Evolutionary conservation across 2,888 invertebrate species (phyloP).

Genomic region (Lucinisca nassula): DNA sequence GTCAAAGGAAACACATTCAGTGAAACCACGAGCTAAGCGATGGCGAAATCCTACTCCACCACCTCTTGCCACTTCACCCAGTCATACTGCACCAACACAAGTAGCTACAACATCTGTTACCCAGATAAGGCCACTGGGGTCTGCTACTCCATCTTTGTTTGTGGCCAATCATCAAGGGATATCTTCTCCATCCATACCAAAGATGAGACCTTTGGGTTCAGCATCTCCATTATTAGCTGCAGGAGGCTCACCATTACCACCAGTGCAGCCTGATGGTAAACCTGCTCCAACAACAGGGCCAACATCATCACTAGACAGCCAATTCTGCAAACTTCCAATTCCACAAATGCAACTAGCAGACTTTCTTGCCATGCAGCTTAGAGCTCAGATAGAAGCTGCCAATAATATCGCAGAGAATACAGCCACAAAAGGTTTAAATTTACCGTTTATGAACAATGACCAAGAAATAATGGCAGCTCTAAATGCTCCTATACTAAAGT

Average conservation of each 20-base stretch:
- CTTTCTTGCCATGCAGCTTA: conserved; percentile 5
- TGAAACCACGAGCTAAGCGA: neutral
- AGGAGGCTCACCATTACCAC: no score
- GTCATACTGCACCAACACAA: no score
- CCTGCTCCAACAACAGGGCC: neutral
- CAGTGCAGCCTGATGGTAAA: no score
- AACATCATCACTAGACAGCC: neutral
- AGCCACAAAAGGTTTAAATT: neutral
- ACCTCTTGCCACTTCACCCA: neutral
- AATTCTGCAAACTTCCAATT: neutral
- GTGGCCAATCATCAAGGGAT: neutral
- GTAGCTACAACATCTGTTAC: no score
- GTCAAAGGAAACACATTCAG: neutral
- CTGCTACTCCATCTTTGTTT: neutral
- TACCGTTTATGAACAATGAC: neutral
- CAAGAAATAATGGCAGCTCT: neutral
- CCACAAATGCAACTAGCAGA: neutral
- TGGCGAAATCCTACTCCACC: neutral
- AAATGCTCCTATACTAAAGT: neutral
- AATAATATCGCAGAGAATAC: neutral
- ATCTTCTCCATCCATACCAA: neutral
- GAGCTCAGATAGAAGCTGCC: neutral
- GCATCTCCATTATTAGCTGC: neutral
- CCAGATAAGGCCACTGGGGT: no score
- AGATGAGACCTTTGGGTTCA: neutral